phyloP scores from a whole-genome alignment of 2,888 invertebrate genomes.

The Flexamia atlantica region DNA sequence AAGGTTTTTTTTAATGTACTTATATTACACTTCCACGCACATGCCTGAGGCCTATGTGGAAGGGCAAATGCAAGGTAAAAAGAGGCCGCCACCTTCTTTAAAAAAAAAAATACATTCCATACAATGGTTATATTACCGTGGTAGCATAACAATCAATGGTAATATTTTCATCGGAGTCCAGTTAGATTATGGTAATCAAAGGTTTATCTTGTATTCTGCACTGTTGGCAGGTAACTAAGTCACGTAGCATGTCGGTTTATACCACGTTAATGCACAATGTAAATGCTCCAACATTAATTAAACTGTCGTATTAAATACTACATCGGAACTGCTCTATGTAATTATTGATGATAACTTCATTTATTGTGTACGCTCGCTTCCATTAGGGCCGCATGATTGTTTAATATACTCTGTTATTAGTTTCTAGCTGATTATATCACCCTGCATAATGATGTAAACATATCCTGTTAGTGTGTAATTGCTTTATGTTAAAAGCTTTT shows the following conservation, averaged over 20 bases:
- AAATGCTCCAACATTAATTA: constrained; percentile 28
- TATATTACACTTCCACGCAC: too few species aligned
- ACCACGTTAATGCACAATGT: neutral
- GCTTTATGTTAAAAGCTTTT: too few species aligned
- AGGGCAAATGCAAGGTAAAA: too few species aligned
- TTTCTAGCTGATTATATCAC: neutral
- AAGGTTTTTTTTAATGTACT: too few species aligned
- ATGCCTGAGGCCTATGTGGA: too few species aligned
- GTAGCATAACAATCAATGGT: too few species aligned
- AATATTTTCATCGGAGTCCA: too few species aligned
- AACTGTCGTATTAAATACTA: neutral
- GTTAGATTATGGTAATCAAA: neutral
- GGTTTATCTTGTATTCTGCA: neutral
- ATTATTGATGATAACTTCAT: constrained; percentile 33
- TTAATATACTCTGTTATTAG: constrained; percentile 19
- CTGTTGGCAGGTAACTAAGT: neutral
- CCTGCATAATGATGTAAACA: too few species aligned
- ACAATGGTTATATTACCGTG: too few species aligned
- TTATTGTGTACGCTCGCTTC: neutral
- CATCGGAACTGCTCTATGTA: neutral
- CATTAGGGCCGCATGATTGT: constrained; percentile 5
- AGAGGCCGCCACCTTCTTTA: too few species aligned
- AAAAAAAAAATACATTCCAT: too few species aligned
- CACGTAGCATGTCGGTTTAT: neutral
- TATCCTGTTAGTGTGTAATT: too few species aligned